Evolutionary conservation across 2,888 invertebrate species (phyloP), one percentile per base, ranked within the genome.

Genomic region (Clunio marinus): DNA sequence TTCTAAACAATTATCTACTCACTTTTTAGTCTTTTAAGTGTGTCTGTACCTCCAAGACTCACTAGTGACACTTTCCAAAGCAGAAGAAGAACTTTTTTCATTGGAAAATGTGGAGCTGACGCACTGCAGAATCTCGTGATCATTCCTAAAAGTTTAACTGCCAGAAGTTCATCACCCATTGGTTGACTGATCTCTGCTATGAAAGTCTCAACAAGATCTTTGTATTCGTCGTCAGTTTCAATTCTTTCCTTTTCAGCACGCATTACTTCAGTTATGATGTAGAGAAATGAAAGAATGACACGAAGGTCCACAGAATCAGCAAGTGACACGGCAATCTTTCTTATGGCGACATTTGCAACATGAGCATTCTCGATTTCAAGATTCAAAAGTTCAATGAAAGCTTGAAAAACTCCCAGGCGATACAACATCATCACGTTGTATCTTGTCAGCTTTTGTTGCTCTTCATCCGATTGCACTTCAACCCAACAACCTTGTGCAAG

Each of bases 81-180:
- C 17, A 99, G 81, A 59, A 99, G 81, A 17, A 99, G 82, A 8
- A 98, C 93, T 81, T 99, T 99, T 77, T 96, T 97, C 87, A 99
- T 97, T 2, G 99, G 99, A 80, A 96, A 98, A 81, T 98, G 96
- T 17, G 97, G 95, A 4, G 94, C 91, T 25, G 90, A 88, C 1
- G 97, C 97, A 73, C 94, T 93, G 80, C 98, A 98, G 76, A 98
- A 95, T 73, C 91, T 86, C 32, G 96, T 96, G 27, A 98, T 93
- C 97, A 99, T 97, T 71, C 92, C 89, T 70, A 99, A 84, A 66
- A 99, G 82, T 75, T 94, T 92, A 2, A 96, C 88, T 37, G 92
- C 88, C 27, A 97, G 78, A 69, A 94, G 78, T 76, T 96, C 96
- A 74, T 96, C 94, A 25, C 88, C 86, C 66, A 81, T 78, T 5